Evolutionary conservation across 1,140 invertebrate genomes (phyloP).

Genomic region (Whitmania pigra): DNA sequence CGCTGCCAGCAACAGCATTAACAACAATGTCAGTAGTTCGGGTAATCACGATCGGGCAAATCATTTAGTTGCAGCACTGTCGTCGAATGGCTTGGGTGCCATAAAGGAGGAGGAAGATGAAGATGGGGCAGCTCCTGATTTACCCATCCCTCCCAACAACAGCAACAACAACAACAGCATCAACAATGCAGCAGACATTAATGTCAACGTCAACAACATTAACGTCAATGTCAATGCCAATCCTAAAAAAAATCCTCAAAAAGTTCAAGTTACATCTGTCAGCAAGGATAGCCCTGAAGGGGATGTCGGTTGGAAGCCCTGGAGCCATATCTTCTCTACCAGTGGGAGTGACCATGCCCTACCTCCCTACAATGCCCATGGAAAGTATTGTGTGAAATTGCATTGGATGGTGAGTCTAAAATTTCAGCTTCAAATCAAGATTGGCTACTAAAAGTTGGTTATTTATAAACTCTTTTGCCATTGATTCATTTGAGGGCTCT

Average conservation of each 20-base stretch:
- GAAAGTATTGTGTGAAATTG: constrained; percentile 41
- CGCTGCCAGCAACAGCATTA: neutral
- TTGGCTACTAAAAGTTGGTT: neutral
- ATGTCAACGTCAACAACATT: neutral
- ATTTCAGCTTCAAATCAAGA: neutral
- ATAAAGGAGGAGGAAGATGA: no score
- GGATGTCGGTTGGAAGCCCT: constrained; percentile 38
- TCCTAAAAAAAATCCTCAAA: no score
- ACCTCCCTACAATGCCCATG: constrained; percentile 39
- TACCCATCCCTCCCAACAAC: neutral
- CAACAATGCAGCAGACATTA: neutral
- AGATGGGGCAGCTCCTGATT: no score
- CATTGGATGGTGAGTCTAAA: constrained; percentile 41
- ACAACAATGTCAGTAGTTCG: neutral
- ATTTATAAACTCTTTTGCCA: neutral
- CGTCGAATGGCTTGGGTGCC: no score
- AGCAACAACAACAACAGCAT: constrained; percentile 1
- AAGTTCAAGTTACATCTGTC: neutral
- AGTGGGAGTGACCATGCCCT: constrained; percentile 40
- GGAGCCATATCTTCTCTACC: constrained; percentile 44
- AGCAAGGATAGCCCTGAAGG: neutral
- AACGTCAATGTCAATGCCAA: neutral
- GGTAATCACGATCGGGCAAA: no score
- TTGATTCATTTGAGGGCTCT: constrained; percentile 32
- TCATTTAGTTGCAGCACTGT: no score